Evolutionary conservation across 1,140 invertebrate genomes (phyloP), one percentile per base, ranked within the genome.

Genomic region (Drosophila sulfurigaster): DNA sequence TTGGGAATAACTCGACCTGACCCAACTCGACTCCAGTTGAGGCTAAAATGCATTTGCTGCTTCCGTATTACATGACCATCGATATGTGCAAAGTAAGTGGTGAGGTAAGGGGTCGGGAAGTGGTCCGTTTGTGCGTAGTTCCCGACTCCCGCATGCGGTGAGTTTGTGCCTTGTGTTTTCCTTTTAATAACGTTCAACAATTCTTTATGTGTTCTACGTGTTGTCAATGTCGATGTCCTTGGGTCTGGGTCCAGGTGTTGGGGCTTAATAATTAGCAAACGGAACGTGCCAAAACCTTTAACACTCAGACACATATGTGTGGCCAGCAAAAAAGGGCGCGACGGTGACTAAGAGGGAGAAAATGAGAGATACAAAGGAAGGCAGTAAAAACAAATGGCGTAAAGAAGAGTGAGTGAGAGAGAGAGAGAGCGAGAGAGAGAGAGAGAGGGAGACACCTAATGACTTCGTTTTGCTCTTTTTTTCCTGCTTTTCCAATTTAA

Each of bases 141-240:
- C 7, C 49, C 8, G 5, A 32, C 48, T 58, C 49, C 30, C 16
- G 20, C 32, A 28, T 16, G n/a, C 11, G 1, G 16, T 56, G 3
- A 3, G 10, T 20, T 43, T 16, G 6, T 41, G 20, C 49, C 30
- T 20, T 62, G 43, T 78, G 72, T 73, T 72, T 72, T 52, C 65
- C 69, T 82, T 82, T 86, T 82, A 86, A 86, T 86, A 88, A 82
- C 83, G 77, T 88, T 73, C 54, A 60, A 8, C 57, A 70, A 79
- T 86, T 88, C 79, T 88, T 86, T 82, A 86, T 88, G 83, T 49
- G 76, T 43, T 67, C 51, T 77, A 86, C 82, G 83, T 86, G 82
- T 72, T 20, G 56, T 65, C 58, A 32, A 65, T n/a, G 11, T 51
- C 43, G 15, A 45, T 75, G 46, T 85, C 62, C 57, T 70, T 48